These are phyloP conservation scores for Agriopis marginaria DNA, from an alignment of 2,888 invertebrate genomes.

Conservation along the genomic window DNA sequence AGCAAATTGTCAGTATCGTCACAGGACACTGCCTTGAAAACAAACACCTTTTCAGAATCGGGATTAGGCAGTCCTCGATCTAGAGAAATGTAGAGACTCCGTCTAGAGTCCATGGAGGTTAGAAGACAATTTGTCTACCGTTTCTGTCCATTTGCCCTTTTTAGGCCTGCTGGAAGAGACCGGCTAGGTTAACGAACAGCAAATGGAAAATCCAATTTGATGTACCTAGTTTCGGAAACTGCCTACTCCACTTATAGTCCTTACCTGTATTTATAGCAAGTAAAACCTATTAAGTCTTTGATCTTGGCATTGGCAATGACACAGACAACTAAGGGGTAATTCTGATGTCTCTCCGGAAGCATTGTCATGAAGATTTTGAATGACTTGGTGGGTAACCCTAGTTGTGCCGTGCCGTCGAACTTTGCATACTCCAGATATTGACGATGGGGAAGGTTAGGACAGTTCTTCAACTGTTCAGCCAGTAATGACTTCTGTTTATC, in stretches of 20 bases:
- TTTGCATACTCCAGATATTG: constrained; percentile 96
- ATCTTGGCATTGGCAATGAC: constrained; percentile 95
- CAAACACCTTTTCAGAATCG: no score
- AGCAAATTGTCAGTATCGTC: not conserved
- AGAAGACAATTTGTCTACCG: constrained; percentile 4
- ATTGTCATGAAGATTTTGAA: constrained; percentile 97
- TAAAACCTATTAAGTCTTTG: constrained; percentile 95
- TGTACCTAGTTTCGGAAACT: no score
- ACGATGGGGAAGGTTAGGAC: constrained; percentile 92
- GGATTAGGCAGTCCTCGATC: not conserved
- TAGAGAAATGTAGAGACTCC: no score
- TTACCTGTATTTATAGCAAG: constrained; percentile 93
- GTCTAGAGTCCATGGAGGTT: not conserved
- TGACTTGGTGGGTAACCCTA: constrained; percentile 92
- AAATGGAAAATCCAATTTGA: no score
- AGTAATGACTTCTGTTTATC: constrained; percentile 87
- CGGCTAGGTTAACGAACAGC: no score
- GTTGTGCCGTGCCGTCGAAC: constrained; percentile 95
- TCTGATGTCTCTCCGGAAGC: constrained; percentile 92
- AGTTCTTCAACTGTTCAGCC: constrained; percentile 91
- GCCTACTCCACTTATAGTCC: no score
- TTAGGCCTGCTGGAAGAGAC: no score
- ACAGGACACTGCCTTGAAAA: not conserved
- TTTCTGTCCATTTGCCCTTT: no score
- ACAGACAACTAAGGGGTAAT: constrained; percentile 93